Evolutionary conservation across 2,113 vertebrate species (phyloP), one percentile per base, ranked within the genome.

Genomic region (Parotia lawesii): DNA sequence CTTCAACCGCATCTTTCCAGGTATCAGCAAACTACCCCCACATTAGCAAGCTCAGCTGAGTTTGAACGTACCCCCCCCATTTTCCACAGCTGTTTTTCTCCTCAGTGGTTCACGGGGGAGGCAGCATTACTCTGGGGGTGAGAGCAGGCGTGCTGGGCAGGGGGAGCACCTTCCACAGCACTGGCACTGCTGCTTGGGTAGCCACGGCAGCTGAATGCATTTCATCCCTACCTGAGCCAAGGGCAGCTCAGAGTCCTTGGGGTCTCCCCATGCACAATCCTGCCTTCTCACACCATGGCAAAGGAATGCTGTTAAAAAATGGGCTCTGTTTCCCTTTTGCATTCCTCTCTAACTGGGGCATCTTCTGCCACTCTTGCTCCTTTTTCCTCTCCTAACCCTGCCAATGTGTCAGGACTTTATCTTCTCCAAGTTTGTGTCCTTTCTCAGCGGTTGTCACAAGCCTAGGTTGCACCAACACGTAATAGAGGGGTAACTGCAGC

Each of bases 1-100:
- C 75, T 85, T 76, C 85, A 47, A 62, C 79, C 19, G 0, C 85
- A 80, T 93, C 85, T 92, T 95, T 95, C 92, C 94, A 71, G 79
- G 64, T 92, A 54, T 70, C 85, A 71, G 44, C 54, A 56, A 21
- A 2, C 56, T 90, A 51, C 60, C 79, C 64, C 64, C 74, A 47
- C 9, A 2, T 58, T 21, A 76, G 58, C 71, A 76, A 85, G 64
- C 23, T 76, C 44, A 45, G 16, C 25, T 47, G 71, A 19, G 18
- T 79, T 87, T 91, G 65, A 94, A 83, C 83, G 58, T 76, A 57
- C 8, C 17, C n/a, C 57, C 17, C 15, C 58, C 1, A 2, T 53
- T 90, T 94, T 77, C 50, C 45, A 83, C 66, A 13, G 50, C 9
- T 87, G 42, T 87, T 95, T 87, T 79, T 79, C 67, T 87, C 67